Base-by-base conservation (phyloP, 2,113 vertebrate genomes). In the Podarcis raffonei region DNA sequence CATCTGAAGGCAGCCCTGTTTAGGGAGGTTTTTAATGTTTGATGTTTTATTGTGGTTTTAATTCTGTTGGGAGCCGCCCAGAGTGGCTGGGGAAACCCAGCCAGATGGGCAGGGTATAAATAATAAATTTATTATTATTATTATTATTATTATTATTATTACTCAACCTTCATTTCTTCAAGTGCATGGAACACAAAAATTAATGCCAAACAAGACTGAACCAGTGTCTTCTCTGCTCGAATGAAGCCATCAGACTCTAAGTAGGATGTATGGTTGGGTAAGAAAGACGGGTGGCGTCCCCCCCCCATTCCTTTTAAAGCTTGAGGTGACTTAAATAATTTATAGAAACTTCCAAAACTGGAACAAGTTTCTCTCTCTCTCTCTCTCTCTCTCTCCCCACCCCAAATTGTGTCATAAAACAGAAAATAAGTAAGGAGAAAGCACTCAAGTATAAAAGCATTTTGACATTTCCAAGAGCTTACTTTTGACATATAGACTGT, bases 381-480 rank as follows among this genome's bases (percentile, higher is more conserved):
- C 75, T 72, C 53, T 82, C 9, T 53, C 9, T 42, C 42, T 48
- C 42, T 48, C 42, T 48, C 84, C 32, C 83, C 80, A 20, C 59
- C 59, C 59, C 59, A 89, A 92, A 62, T 13, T 32, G n/a, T 83
- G 62, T 74, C 78, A 79, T 66, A 88, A 93, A 81, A 9, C 23
- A 86, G 42, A 88, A 89, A 88, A n/a, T n/a, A 86, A 68, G 74
- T 32, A 35, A 89, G 77, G 90, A 86, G 57, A 48, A 91, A 92
- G 79, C 2, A 8, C 3, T 25, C 0, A 0, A 89, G 65, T 48
- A 89, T 72, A 89, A 89, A 87, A 85, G 81, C 85, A 92, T 59
- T 88, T 83, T 92, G 90, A 87, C 77, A 86, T 87, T 93, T 92
- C 32, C 68, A 8, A 62, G 66, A 84, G 85, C 53, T 91, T 85